phyloP scores from a whole-genome alignment of 1,140 invertebrate species.

The Brachystomella parvula region DNA sequence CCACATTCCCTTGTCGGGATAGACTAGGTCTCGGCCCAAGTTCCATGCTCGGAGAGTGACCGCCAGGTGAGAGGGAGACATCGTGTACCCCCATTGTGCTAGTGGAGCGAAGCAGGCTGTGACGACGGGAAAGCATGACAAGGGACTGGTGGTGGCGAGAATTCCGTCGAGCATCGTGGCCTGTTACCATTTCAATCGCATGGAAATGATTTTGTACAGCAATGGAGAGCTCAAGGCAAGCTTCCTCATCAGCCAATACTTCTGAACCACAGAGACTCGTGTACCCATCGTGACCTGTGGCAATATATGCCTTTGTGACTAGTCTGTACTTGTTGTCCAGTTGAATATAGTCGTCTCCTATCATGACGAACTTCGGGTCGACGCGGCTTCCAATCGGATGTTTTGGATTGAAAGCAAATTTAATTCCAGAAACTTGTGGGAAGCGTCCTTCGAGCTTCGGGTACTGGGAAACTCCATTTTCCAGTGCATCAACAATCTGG shows the following conservation, averaged over 20 bases:
- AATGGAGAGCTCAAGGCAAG: slow-evolving; percentile 69
- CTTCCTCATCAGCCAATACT: slow-evolving; percentile 66
- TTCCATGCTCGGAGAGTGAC: slow-evolving; percentile 28
- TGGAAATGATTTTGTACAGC: slow-evolving; percentile 81
- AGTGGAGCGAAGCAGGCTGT: slow-evolving; percentile 52
- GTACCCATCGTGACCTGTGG: slow-evolving; percentile 75
- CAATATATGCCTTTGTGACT: slow-evolving; percentile 72
- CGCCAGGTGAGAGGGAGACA: slow-evolving; percentile 35
- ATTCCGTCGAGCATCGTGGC: slow-evolving; percentile 50
- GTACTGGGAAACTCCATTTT: slow-evolving; percentile 69
- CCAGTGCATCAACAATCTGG: slow-evolving; percentile 61
- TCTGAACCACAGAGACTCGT: slow-evolving; percentile 63
- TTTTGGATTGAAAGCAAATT: slow-evolving; percentile 74
- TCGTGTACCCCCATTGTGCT: slow-evolving; percentile 56
- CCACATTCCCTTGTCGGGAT: slow-evolving; percentile 50
- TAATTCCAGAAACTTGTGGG: slow-evolving; percentile 69
- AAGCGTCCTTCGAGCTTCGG: slow-evolving; percentile 74
- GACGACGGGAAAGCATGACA: slow-evolving; percentile 66
- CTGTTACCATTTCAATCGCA: slow-evolving; percentile 66
- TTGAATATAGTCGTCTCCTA: slow-evolving; percentile 74
- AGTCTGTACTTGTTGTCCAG: slow-evolving; percentile 63
- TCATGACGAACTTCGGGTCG: slow-evolving; percentile 60
- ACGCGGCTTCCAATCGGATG: slow-evolving; percentile 54
- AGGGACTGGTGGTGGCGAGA: slow-evolving; percentile 74
- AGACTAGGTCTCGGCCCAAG: slow-evolving; percentile 44